phyloP scores from a whole-genome alignment of 2,113 vertebrate species.

The Bucco capensis region DNA sequence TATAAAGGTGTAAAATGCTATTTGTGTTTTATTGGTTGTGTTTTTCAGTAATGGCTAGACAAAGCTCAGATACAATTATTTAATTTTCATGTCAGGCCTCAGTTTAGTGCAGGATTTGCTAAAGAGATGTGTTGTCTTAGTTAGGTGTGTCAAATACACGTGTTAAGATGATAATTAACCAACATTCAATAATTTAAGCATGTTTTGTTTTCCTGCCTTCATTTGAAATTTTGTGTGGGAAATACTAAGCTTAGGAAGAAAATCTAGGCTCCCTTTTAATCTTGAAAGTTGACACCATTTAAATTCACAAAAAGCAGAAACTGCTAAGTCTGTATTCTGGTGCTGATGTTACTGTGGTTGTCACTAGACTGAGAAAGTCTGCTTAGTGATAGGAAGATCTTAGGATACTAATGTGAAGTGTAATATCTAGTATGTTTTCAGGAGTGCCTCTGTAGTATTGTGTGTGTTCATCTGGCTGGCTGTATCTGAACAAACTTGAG shows the following conservation, averaged over 20 bases:
- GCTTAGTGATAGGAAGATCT: neutral
- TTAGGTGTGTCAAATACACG: neutral
- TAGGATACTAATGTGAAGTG: neutral
- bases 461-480: neutral
- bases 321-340: neutral
- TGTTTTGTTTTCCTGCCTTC: neutral
- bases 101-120: neutral
- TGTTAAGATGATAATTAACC: neutral
- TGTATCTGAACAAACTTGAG: neutral
- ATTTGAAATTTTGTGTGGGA: neutral
- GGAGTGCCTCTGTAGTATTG: neutral
- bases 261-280: neutral
- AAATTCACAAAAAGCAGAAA: neutral
- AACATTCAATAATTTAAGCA: fast-evolving
- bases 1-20: neutral
- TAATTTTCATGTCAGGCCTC: neutral
- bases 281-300: neutral
- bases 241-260: neutral
- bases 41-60: neutral
- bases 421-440: neutral
- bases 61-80: neutral
- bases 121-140: neutral
- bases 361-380: neutral
- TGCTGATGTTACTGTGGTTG: neutral
- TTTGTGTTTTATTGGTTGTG: neutral